phyloP scores from a whole-genome alignment of 2,888 invertebrate species.

The Spialia ferax region DNA sequence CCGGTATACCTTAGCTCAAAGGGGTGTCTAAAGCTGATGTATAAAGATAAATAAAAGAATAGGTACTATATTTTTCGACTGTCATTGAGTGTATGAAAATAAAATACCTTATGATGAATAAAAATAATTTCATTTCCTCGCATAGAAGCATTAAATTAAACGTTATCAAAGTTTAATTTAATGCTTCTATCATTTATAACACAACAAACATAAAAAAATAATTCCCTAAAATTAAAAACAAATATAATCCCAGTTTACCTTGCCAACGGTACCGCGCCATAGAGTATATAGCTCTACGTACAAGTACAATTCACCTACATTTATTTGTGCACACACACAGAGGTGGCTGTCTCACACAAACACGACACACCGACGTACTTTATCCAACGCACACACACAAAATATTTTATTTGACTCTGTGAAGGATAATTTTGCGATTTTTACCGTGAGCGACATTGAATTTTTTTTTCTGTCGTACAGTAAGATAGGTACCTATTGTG shows the following conservation, averaged over 20 bases:
- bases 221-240: neutral
- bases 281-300: constrained; percentile 66
- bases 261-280: constrained; percentile 54
- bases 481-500: too few species aligned
- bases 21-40: too few species aligned
- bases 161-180: too few species aligned
- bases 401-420: constrained; percentile 61
- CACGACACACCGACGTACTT: constrained; percentile 47
- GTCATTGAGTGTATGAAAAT: too few species aligned
- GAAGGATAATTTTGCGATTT: constrained; percentile 69
- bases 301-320: constrained; percentile 82
- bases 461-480: constrained; percentile 10
- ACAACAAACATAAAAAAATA: too few species aligned
- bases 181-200: too few species aligned
- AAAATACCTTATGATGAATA: too few species aligned
- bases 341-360: constrained; percentile 64
- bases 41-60: too few species aligned
- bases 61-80: too few species aligned
- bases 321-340: constrained; percentile 81
- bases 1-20: too few species aligned
- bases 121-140: too few species aligned
- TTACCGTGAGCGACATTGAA: constrained; percentile 49
- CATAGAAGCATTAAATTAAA: too few species aligned
- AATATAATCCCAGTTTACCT: constrained; percentile 1
- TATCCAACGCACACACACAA: constrained; percentile 48